Evolutionary conservation across 2,888 invertebrate genomes (phyloP), one percentile per base, ranked within the genome.

Genomic region (Luperina testacea): DNA sequence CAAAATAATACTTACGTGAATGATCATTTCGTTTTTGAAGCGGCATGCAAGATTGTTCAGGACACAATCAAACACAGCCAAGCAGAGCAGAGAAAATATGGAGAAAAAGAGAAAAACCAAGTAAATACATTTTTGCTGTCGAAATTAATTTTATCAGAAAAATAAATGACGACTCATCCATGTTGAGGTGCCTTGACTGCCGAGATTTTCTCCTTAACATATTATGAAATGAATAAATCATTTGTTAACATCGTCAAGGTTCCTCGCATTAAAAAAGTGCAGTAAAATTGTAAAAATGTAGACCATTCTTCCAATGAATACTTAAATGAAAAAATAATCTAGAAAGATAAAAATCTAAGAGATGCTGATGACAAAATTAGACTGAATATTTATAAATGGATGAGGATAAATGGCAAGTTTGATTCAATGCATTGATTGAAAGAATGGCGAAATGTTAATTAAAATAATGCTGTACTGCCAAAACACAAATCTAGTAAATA

Each of bases 1-100:
- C 96, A 96, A 96, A 96, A 97, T 96, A 97, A 97, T 98, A 98
- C 98, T 98, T 98, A 98, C 98, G 98, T 98, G 98, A 97, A 97
- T 97, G 97, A 97, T 97, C 96, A 96, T 97, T 97, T 97, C 97
- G 97, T 97, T 97, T 97, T 97, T 97, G 98, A 98, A 98, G 98
- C 98, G 97, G 97, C 98, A 98, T 98, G 98, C 98, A 97, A 97
- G 97, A 97, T 97, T 97, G 97, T 97, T 97, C 97, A 97, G 97
- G 97, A 97, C 97, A 98, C 98, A 98, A 98, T 98, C 98, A 98
- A 97, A 98, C 98, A 98, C 98, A 98, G 98, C 97, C 98, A 98
- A 98, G 98, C 98, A 98, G 98, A 98, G 98, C 98, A 98, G 98
- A 98, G 97, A 97, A 98, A 97, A 97, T 97, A 98, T 97, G 97